A percentile compares a stretch with the other conserved stretches of the same genome.
Evolutionary conservation across 1,140 invertebrate species (phyloP).

Genomic region (Drosophila arawakana): DNA sequence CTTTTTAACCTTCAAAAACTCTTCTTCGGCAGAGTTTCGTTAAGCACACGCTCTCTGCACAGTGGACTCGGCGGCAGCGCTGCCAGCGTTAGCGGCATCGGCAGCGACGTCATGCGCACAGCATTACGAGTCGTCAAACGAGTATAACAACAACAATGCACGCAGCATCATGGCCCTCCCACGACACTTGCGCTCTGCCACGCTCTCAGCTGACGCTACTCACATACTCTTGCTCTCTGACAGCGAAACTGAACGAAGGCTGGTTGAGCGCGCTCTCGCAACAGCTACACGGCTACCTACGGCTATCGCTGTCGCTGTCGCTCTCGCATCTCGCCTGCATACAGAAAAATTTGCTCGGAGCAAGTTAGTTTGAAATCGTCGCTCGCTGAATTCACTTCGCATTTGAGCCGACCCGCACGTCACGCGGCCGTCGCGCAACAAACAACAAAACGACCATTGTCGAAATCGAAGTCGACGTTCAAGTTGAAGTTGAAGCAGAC

Average conservation of each 20-base stretch:
- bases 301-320: neutral
- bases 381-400: constrained; percentile 57
- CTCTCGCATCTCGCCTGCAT: constrained; percentile 29
- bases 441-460: constrained; percentile 40
- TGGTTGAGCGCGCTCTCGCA: neutral
- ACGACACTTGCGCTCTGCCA: constrained; percentile 65
- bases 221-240: constrained; percentile 5
- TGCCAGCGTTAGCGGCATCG: constrained; percentile 40
- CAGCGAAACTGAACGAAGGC: constrained; percentile 45
- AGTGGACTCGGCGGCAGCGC: constrained; percentile 51
- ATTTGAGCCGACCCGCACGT: constrained; percentile 44
- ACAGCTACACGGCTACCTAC: too few relatives aligned
- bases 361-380: constrained; percentile 55
- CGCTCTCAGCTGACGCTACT: neutral
- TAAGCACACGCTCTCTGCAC: constrained; percentile 32
- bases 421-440: constrained; percentile 54
- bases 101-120: constrained; percentile 61
- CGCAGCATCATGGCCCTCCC: constrained; percentile 54
- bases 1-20: constrained; percentile 75
- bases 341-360: constrained; percentile 35
- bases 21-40: constrained; percentile 48
- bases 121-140: constrained; percentile 27
- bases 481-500: constrained; percentile 21
- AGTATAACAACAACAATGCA: constrained; percentile 46
- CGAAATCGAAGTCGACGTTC: constrained; percentile 34